Base-by-base conservation (phyloP, 2,113 vertebrate genomes). In the Caranx melampygus region DNA sequence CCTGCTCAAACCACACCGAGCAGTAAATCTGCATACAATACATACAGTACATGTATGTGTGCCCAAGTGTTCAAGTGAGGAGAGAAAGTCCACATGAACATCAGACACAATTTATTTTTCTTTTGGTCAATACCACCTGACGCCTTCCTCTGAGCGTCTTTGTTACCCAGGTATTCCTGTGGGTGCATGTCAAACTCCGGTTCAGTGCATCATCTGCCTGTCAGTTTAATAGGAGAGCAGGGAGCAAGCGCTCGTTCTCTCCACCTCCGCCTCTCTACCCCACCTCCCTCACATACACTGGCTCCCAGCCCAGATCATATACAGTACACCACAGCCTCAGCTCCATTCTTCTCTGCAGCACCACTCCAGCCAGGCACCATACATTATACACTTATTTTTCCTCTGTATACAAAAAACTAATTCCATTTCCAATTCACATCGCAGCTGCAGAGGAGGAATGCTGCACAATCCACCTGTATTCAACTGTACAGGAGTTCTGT, bases 221-320 rank as follows among this genome's bases (percentile, higher is more conserved):
- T 81, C 84, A 79, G 82, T 81, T 84, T 75, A 83, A 85, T 70
- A 72, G 68, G 60, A 72, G 59, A 81, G 72, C 59, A 54, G 11
- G 59, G 77, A 90, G 72, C 60, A 85, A 71, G 75, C 47, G 12
- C 47, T 75, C 76, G n/a, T 66, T 59, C 66, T 71, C 67, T 78
- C 69, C 59, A 33, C 67, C 75, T 72, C 79, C 26, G 14, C 81
- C 78, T 79, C 51, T 40, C 70, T 63, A 51, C 49, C 51, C 71
- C 55, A 49, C 44, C 61, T 42, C 61, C 60, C 75, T 33, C 70
- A 81, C 79, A 54, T 34, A 58, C 49, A 69, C 73, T 67, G 78
- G 83, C 89, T 71, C 66, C 51, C 45, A 86, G 73, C 81, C 78
- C 79, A 69, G 51, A 79, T 75, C 70, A 61, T 42, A 71, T 13